Base-by-base conservation (phyloP, 2,113 vertebrate species). In the Ariopsis seemanni region DNA sequence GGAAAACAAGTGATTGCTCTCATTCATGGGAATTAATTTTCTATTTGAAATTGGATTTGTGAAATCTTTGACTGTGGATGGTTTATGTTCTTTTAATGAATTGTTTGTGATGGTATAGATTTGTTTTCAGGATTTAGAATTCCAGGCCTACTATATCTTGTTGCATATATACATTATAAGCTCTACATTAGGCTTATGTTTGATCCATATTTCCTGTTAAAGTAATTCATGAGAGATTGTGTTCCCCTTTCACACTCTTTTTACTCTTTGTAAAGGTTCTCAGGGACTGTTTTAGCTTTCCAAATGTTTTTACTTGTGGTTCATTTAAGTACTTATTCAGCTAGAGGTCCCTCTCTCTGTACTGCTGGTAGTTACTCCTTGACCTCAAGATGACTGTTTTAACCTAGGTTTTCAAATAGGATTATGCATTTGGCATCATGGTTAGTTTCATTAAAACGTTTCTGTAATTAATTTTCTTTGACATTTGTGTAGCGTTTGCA, bases 221-320 rank as follows among this genome's bases (percentile, higher is more conserved):
- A 14, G n/a, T 87, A 72, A 53, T 34, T 55, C 15, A 65, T 20
- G 34, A 83, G 25, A 63, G 79, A 20, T 25, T 48, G 30, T 77
- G 12, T 58, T 27, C 25, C 60, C 11, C 4, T 65, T 52, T 88
- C 7, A 55, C 42, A 78, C 78, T 71, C 57, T 53, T 42, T 42
- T 22, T 42, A 58, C 8, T 34, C 1, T 81, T 62, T 89, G 34
- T 62, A 58, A 14, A n/a, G 53, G 57, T 88, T 84, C 89, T 90
- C 89, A 90, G 89, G 89, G 89, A 88, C 65, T 86, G 27, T 52
- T 85, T 85, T 71, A 69, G 18, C 20, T 88, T 88, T 62, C 69
- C 50, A 74, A 10, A 82, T 65, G 5, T 80, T 75, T 81, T 90
- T 74, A 42, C 17, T 5, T 8, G 10, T 55, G 15, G 14, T 81